phyloP scores from a whole-genome alignment of 1,140 invertebrate genomes.

The Drosophila paulistorum region DNA sequence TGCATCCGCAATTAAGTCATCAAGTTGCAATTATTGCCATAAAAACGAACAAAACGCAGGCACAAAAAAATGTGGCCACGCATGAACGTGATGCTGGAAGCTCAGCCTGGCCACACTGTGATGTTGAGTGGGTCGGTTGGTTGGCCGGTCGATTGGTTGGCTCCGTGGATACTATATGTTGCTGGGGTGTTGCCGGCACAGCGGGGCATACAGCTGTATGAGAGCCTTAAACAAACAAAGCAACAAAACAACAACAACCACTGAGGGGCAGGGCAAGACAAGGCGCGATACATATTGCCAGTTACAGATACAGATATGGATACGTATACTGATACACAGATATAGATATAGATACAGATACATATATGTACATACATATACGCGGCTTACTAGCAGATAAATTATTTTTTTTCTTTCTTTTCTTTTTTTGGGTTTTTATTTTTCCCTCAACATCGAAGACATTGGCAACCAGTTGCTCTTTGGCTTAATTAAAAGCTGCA shows the following conservation, averaged over 20 bases:
- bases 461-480: conserved; percentile 71
- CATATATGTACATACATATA: conserved; percentile 50
- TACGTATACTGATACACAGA: conserved; percentile 37
- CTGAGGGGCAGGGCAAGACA: conserved; percentile 28
- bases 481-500: conserved; percentile 80
- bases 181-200: conserved; percentile 72
- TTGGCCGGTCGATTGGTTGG: conserved; percentile 24
- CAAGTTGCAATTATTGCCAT: conserved; percentile 82
- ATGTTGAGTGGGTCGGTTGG: conserved; percentile 6
- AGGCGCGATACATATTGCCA: conserved; percentile 47
- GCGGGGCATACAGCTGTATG: conserved; percentile 51
- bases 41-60: conserved; percentile 80
- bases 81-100: conserved; percentile 72
- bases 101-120: conserved; percentile 22
- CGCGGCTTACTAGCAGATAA: conserved; percentile 72
- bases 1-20: conserved; percentile 82
- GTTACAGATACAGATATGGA: conserved; percentile 36
- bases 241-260: conserved; percentile 31
- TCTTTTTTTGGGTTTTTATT: conserved; percentile 8
- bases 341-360: conserved; percentile 41
- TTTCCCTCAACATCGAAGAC: conserved; percentile 43
- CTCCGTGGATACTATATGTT: conserved; percentile 12
- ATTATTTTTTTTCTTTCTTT: conserved; percentile 58
- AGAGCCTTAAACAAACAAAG: conserved; percentile 67
- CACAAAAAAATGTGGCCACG: conserved; percentile 76